Evolutionary conservation across 2,113 vertebrate species (phyloP).

Genomic region (Poecile atricapillus): DNA sequence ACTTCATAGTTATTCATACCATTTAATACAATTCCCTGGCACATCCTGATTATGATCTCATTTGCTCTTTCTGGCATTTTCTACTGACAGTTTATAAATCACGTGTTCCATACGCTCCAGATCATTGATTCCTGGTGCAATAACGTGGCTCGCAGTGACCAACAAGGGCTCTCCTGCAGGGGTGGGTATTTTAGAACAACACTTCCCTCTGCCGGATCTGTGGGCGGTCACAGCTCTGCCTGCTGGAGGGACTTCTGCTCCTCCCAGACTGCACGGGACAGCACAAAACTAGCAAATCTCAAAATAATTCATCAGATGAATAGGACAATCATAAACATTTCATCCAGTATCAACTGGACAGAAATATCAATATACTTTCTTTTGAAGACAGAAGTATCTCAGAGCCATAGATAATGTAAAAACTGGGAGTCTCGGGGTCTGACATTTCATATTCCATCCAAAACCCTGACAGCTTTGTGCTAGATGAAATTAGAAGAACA

Average conservation of each 20-base stretch:
- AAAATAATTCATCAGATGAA: not conserved
- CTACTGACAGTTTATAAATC: not conserved
- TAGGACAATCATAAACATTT: not conserved
- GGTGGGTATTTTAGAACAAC: not conserved
- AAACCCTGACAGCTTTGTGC: not conserved
- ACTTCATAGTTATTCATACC: not conserved
- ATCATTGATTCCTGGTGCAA: not conserved
- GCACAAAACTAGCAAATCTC: not conserved
- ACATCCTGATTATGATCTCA: not conserved
- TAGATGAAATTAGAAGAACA: not conserved
- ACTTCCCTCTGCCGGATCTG: slow-evolving; percentile 40
- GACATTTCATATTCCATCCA: not conserved
- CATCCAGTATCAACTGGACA: not conserved
- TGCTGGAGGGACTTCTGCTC: not conserved
- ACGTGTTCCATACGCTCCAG: not conserved
- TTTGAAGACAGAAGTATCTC: not conserved
- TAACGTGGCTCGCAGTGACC: not conserved
- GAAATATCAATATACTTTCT: not conserved
- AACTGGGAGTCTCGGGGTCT: not conserved
- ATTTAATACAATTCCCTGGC: not conserved
- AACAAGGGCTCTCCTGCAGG: not conserved
- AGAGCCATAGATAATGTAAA: not conserved
- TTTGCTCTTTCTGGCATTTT: not conserved
- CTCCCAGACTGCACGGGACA: not conserved
- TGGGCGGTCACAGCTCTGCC: not conserved